phyloP scores from a whole-genome alignment of 30 jellyfish, hydroid and myxozoan species.

The Chrysaora quinquecirrha region DNA sequence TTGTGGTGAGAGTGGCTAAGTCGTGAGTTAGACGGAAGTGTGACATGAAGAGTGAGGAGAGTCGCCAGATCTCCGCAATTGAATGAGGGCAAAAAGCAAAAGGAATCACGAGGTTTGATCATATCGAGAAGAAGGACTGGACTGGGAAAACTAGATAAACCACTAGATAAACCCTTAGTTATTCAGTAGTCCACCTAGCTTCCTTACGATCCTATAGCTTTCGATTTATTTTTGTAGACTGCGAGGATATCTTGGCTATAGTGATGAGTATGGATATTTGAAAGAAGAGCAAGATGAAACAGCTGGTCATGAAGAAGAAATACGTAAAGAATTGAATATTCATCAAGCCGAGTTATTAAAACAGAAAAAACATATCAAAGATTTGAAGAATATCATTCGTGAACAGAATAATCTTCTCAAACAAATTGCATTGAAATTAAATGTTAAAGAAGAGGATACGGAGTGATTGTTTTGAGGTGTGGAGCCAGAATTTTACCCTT shows the following conservation, averaged over 20 bases:
- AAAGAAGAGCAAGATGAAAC: slow-evolving; percentile 65
- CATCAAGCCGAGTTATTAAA: slow-evolving; percentile 62
- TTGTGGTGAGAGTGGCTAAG: no score
- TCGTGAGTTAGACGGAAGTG: no score
- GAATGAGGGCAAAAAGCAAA: no score
- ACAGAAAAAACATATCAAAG: slow-evolving; percentile 66
- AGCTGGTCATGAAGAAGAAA: slow-evolving; percentile 47
- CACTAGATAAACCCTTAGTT: no score
- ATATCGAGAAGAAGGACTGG: no score
- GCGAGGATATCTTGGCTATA: slow-evolving; percentile 68
- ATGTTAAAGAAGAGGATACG: slow-evolving; percentile 37
- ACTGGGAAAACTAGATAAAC: no score
- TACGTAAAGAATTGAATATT: slow-evolving; percentile 26
- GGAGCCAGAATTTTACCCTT: no score
- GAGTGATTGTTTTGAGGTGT: slow-evolving; percentile 19
- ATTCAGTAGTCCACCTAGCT: no score
- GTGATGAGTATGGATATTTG: slow-evolving; percentile 63
- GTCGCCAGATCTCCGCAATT: no score
- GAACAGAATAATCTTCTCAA: slow-evolving; percentile 65
- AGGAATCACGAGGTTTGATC: no score
- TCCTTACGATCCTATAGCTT: no score
- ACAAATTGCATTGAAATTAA: slow-evolving; percentile 55
- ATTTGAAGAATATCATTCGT: slow-evolving; percentile 31
- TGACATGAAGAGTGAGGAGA: no score
- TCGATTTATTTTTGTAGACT: slow-evolving; percentile 18